Evolutionary conservation across 1,140 invertebrate species (phyloP).

Genomic region (Dryas iulia): DNA sequence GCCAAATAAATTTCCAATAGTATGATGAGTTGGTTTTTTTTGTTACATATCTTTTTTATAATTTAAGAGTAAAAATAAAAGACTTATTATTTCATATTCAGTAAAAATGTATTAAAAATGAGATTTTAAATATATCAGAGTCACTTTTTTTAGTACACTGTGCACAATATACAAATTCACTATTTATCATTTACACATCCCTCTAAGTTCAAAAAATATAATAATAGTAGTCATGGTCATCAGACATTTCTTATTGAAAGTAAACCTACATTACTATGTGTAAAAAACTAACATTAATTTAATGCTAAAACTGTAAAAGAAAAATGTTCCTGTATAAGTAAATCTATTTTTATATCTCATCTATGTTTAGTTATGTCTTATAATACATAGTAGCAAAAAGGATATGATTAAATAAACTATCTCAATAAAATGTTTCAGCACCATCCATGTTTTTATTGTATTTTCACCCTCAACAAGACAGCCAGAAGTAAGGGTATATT

Average conservation of each 20-base stretch:
- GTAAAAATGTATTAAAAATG: conserved; percentile 1
- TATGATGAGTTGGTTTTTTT: neutral
- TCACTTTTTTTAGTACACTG: neutral
- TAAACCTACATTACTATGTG: neutral
- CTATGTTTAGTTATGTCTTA: neutral
- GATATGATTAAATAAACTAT: neutral
- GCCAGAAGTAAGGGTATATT: no score
- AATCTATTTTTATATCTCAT: neutral
- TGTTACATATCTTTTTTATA: neutral
- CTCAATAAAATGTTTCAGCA: neutral
- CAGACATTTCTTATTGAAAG: neutral
- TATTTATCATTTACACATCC: neutral
- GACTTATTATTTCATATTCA: neutral
- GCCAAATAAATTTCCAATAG: neutral
- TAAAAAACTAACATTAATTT: neutral
- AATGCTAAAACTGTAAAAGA: neutral
- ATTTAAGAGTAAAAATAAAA: neutral
- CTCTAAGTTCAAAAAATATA: neutral
- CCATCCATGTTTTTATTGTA: neutral
- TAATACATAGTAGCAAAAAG: neutral
- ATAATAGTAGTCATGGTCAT: neutral
- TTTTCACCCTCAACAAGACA: neutral
- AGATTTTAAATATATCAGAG: neutral
- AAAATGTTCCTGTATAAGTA: neutral
- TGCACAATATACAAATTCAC: neutral